Percentiles rank a stretch among this genome's conserved stretches.
Conservation (phyloP, 2,888 invertebrate species). For the Acrocera orbiculus region DNA sequence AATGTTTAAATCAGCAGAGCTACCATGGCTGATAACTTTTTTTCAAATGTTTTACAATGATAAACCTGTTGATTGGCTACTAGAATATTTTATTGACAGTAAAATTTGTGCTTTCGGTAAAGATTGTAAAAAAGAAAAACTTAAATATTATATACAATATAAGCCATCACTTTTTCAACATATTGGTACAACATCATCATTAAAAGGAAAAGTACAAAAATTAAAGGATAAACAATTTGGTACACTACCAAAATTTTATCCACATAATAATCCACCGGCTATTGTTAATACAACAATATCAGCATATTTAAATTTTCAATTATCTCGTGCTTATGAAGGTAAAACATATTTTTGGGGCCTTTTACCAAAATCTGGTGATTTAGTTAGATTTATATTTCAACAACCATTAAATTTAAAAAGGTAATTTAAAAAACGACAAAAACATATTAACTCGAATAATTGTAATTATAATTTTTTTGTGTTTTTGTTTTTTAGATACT, state of each 20-base stretch:
- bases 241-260: conserved; percentile 57
- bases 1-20: conserved; percentile 75
- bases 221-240: conserved; percentile 87
- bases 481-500: conserved; percentile 38
- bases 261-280: conserved; percentile 61
- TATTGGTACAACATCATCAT: conserved; percentile 83
- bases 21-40: conserved; percentile 76
- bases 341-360: conserved; percentile 84
- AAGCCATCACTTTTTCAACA: conserved; percentile 90
- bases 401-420: conserved; percentile 50
- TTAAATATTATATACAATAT: conserved; percentile 65
- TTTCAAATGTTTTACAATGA: conserved; percentile 90
- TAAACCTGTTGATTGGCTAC: conserved; percentile 93
- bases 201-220: conserved; percentile 92
- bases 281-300: conserved; percentile 53
- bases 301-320: conserved; percentile 58
- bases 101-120: conserved; percentile 76
- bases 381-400: conserved; percentile 60
- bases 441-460: too few species aligned
- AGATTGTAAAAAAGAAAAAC: conserved; percentile 59
- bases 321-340: conserved; percentile 70
- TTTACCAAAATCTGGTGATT: conserved; percentile 65
- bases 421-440: conserved; percentile 27
- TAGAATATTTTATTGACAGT: conserved; percentile 75
- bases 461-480: neutral